Evolutionary conservation across 1,140 invertebrate species (phyloP).

Genomic region (Oryctes rhinoceros): DNA sequence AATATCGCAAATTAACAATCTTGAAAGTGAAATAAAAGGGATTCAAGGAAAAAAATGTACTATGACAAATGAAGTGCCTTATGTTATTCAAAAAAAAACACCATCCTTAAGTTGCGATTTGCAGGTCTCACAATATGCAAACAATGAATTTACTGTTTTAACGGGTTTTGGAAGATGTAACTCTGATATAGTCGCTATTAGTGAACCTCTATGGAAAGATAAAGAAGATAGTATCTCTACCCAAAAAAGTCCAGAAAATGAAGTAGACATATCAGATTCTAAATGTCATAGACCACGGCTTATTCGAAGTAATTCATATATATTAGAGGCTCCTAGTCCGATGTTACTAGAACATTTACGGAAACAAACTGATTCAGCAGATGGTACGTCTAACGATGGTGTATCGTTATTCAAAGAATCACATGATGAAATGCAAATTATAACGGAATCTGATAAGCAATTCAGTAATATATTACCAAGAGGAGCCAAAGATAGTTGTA

Average conservation of each 20-base stretch:
- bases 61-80: not conserved
- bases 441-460: not conserved
- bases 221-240: constrained; percentile 16
- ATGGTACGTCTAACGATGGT: constrained; percentile 23
- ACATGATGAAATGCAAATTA: constrained; percentile 10
- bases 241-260: constrained; percentile 24
- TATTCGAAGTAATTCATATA: constrained; percentile 69
- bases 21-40: constrained; percentile 21
- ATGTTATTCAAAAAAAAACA: not conserved
- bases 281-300: constrained; percentile 59
- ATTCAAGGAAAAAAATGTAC: not conserved
- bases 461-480: not conserved
- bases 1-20: not conserved
- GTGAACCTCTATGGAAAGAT: not conserved
- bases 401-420: not conserved
- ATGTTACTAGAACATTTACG: constrained; percentile 67
- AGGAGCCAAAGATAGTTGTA: constrained; percentile 13
- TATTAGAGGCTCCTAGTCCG: constrained; percentile 69
- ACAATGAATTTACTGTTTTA: constrained; percentile 39
- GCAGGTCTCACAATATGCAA: constrained; percentile 38
- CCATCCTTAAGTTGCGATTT: constrained; percentile 24
- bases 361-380: constrained; percentile 43
- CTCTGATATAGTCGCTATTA: not conserved
- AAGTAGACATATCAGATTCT: constrained; percentile 18
- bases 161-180: constrained; percentile 35